Conservation (phyloP, 2,888 invertebrate genomes). For the Harmothoe impar region DNA sequence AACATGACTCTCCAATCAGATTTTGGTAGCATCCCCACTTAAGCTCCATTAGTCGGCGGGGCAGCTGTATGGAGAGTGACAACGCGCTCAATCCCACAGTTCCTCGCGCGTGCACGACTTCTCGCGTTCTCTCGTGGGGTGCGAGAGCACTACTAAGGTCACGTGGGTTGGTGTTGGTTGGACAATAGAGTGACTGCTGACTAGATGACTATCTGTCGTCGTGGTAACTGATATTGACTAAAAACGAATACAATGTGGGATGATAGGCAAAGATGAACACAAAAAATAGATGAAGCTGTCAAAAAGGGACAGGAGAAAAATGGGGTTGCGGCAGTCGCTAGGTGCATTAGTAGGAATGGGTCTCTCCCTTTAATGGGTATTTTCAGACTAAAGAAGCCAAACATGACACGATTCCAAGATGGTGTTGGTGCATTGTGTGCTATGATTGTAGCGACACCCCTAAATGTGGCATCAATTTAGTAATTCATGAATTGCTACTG, state of each 20-base stretch:
- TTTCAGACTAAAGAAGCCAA: background rate
- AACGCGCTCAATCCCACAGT: background rate
- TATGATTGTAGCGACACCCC: too few species aligned
- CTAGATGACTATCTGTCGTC: background rate
- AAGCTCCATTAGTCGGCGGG: background rate
- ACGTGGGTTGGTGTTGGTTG: slow-evolving; percentile 20
- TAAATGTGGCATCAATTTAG: too few species aligned
- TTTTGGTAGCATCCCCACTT: background rate
- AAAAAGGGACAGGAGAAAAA: background rate
- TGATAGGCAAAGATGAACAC: too few species aligned
- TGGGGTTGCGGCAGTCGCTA: background rate
- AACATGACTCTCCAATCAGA: background rate
- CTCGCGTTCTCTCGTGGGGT: background rate
- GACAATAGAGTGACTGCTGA: background rate
- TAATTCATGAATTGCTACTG: too few species aligned
- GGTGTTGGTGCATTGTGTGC: too few species aligned
- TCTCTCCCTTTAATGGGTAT: background rate
- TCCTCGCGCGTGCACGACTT: background rate
- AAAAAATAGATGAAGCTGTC: slow-evolving; percentile 14
- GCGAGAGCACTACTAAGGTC: background rate
- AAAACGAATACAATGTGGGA: slow-evolving; percentile 27
- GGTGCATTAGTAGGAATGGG: background rate
- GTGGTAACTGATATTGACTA: background rate
- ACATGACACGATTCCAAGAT: too few species aligned
- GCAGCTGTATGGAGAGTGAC: background rate